These are phyloP conservation scores for Polypedilum pembai DNA, from an alignment of 1,140 invertebrate species.

Conservation along the genomic window DNA sequence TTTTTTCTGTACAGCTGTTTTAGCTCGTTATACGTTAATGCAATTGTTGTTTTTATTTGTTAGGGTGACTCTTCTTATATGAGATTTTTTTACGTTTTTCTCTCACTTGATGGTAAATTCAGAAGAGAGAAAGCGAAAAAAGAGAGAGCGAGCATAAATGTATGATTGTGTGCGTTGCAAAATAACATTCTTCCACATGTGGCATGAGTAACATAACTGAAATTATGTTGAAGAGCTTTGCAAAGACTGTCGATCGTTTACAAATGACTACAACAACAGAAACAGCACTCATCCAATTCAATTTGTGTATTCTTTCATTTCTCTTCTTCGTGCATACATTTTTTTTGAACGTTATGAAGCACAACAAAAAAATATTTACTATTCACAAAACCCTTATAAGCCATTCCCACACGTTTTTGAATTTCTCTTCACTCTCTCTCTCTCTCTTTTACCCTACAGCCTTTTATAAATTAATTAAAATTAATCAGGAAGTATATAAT, in stretches of 20 bases:
- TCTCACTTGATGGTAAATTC: neutral
- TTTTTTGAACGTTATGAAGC: neutral
- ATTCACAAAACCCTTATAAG: neutral
- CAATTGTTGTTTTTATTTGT: neutral
- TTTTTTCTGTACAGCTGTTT: slow-evolving; percentile 12
- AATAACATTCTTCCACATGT: neutral
- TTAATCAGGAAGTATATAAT: slow-evolving; percentile 21
- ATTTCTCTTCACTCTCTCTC: neutral
- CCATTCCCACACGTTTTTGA: neutral
- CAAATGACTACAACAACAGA: neutral
- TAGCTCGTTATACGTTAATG: neutral
- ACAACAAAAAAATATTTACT: neutral
- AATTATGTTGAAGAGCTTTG: neutral
- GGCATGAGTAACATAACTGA: slow-evolving; percentile 16
- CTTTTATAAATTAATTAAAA: slow-evolving; percentile 22
- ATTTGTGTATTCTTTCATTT: neutral
- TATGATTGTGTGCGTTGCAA: neutral
- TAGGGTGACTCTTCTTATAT: neutral
- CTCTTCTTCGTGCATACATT: neutral
- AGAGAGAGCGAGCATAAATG: neutral
- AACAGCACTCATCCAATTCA: neutral
- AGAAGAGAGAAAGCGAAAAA: neutral
- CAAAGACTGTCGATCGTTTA: neutral
- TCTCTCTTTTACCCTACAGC: neutral
- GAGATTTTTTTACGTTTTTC: neutral